Conservation (phyloP, 2,888 invertebrate species). For the Oligia fasciuncula region DNA sequence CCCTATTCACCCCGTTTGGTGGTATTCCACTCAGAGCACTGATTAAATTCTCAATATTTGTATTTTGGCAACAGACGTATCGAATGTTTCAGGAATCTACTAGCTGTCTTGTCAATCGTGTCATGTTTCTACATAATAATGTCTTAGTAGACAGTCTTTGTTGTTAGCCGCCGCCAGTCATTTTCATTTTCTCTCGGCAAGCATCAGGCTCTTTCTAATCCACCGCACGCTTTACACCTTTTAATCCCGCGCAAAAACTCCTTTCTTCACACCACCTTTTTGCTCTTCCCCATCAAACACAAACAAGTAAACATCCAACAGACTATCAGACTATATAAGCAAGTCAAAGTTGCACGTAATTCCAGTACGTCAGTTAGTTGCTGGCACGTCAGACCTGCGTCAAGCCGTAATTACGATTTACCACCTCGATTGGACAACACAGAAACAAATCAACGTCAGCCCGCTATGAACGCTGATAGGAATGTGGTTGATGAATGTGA, state of each 20-base stretch:
- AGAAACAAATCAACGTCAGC: constrained; percentile 76
- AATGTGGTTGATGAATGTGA: constrained; percentile 52
- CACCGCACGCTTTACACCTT: constrained; percentile 8
- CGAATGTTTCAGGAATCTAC: too few species aligned
- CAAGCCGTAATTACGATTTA: constrained; percentile 80
- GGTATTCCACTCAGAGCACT: too few species aligned
- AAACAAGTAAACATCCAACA: constrained; percentile 40
- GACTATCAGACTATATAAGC: constrained; percentile 28
- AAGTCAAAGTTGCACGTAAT: constrained; percentile 35
- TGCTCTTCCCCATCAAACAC: constrained; percentile 26
- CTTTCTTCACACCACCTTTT: constrained; percentile 26
- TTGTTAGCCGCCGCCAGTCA: neutral
- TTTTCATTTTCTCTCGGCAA: constrained; percentile 12
- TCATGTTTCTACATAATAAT: too few species aligned
- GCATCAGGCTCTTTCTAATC: constrained; percentile 9
- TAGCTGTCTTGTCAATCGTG: too few species aligned
- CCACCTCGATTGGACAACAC: constrained; percentile 74
- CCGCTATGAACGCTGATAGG: constrained; percentile 50
- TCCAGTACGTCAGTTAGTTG: constrained; percentile 51
- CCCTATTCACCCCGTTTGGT: too few species aligned
- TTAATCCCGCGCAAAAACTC: constrained; percentile 12
- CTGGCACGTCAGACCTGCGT: constrained; percentile 74
- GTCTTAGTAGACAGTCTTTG: neutral
- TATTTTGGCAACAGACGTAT: too few species aligned
- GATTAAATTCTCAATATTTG: neutral